These are phyloP conservation scores for Microtus richardsoni DNA, from an alignment of 2,113 vertebrate genomes.

Conservation along the genomic window DNA sequence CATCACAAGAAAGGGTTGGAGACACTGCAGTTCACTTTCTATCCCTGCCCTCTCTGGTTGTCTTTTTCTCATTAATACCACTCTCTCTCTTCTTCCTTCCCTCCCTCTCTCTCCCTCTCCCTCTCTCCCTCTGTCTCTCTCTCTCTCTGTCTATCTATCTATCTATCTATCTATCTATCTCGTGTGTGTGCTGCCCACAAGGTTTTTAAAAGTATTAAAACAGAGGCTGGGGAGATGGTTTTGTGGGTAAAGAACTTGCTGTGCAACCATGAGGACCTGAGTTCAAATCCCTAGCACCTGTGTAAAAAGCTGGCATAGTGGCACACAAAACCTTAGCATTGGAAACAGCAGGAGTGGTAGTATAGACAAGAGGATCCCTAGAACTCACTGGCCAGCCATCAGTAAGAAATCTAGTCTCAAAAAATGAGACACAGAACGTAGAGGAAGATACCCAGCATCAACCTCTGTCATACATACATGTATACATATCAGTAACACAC, in stretches of 20 bases:
- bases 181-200: not conserved
- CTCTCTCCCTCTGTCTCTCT: not conserved
- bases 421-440: not conserved
- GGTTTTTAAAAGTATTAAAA: not conserved
- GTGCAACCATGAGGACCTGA: not conserved
- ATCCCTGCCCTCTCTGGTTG: not conserved
- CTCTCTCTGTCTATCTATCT: accelerated
- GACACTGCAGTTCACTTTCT: not conserved
- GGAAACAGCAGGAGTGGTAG: not conserved
- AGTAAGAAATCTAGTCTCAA: not conserved
- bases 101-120: not conserved
- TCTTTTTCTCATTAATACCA: not conserved
- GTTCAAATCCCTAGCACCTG: not conserved
- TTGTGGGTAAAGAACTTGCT: not conserved
- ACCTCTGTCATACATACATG: not conserved
- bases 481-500: not conserved
- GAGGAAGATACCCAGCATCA: not conserved
- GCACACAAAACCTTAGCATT: not conserved
- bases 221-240: not conserved
- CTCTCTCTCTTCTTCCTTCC: not conserved
- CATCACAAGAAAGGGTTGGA: not conserved
- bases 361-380: not conserved
- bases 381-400: not conserved
- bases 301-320: not conserved
- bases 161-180: no score